Conservation (phyloP, 2,113 vertebrate genomes). For the Caranx ignobilis region DNA sequence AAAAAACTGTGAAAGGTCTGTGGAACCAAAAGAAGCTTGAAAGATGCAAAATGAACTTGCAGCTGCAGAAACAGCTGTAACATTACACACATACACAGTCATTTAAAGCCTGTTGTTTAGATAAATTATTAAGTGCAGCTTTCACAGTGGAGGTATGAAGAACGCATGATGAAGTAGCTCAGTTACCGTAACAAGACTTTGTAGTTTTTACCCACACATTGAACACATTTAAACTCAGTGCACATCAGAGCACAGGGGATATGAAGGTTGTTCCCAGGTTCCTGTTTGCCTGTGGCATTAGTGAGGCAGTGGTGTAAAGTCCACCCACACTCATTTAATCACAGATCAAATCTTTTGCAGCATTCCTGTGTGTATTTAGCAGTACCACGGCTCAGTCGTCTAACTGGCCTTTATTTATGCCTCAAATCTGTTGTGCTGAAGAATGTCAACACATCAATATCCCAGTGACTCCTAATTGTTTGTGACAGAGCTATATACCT, state of each 20-base stretch:
- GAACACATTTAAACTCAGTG: not conserved
- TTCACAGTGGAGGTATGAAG: no score
- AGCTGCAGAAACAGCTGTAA: no score
- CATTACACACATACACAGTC: no score
- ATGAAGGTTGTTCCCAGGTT: not conserved
- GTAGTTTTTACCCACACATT: not conserved
- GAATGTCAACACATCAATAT: slow-evolving; percentile 6
- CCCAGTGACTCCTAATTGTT: slow-evolving; percentile 26
- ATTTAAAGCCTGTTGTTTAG: no score
- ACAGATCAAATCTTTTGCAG: slow-evolving; percentile 39
- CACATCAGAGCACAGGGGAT: not conserved
- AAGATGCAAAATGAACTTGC: no score
- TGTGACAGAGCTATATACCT: not conserved
- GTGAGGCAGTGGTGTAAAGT: slow-evolving; percentile 22
- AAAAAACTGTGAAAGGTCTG: no score
- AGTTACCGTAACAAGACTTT: not conserved
- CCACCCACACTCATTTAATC: slow-evolving; percentile 46
- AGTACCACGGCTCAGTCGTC: slow-evolving; percentile 4
- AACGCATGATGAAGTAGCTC: no score
- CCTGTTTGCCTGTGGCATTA: not conserved
- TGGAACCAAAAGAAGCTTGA: no score
- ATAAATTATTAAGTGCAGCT: no score
- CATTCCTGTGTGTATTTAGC: slow-evolving; percentile 56
- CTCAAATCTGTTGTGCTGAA: slow-evolving; percentile 6
- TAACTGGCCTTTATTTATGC: slow-evolving; percentile 2